Base-by-base conservation (phyloP, 2,888 invertebrate species). In the Sinohyriopsis cumingii region DNA sequence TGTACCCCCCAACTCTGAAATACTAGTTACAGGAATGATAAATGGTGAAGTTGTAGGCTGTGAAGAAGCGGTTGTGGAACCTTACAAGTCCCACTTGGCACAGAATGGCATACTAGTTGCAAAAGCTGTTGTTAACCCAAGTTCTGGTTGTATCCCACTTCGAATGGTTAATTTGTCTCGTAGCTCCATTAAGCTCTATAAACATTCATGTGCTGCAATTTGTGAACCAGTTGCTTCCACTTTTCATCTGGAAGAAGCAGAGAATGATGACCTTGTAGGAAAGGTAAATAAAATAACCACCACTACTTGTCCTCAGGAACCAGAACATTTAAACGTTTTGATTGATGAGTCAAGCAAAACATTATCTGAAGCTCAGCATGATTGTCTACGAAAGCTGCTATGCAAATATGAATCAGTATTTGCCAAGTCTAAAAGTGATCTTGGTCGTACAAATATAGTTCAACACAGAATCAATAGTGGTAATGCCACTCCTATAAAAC, bases 321-420 rank as follows among this genome's bases (percentile, higher is more conserved):
- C 57, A n/a, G n/a, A 20, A n/a, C 57, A 56, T 56, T 22, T 56
- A 5, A 56, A n/a, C 4, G 28, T 28, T 28, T 28, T 28, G 28
- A 28, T 28, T 3, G 28, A 28, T 5, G 28, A 28, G 28, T 28
- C 28, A 28, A 28, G 28, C 28, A 28, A 28, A 28, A 28, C 28
- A 0, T 28, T 3, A 28, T 28, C 28, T 28, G 28, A 28, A 28
- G 45, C 15, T 12, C 28, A 61, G 28, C 53, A n/a, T 3, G 19
- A 61, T n/a, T 3, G 5, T 3, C n/a, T 61, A 19, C 20, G 24
- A 19, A 24, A 61, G 2, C 25, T 67, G n/a, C 25, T 67, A 12
- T 55, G n/a, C 20, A 55, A 67, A 64, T 63, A 67, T 25, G 1
- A 53, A 24, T 19, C 28, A 18, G 63, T 64, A 12, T 67, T 67